Base-by-base conservation (phyloP, 1,140 invertebrate species). In the Solenopsis fugax region DNA sequence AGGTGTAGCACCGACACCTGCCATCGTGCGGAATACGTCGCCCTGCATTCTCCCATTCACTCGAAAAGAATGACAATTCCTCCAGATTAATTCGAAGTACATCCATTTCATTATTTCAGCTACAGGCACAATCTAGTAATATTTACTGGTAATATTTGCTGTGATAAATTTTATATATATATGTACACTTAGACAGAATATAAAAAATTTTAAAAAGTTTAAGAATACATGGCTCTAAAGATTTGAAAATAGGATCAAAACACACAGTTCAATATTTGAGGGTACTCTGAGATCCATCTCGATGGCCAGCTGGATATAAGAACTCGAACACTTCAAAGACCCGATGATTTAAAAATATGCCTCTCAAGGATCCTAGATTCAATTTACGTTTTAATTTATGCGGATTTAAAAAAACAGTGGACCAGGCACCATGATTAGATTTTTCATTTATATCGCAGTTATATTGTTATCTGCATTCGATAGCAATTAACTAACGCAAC, bases 1-100 rank as follows among this genome's bases (percentile, higher is more conserved):
- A 92, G 92, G 91, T 92, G 92, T 92, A 92, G 86, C 90, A 90
- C 89, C 88, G 86, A 91, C 92, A 93, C 92, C 92, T 93, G 92
- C 92, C 92, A 78, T 86, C 64, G 34, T 72, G 29, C 78, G 80
- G 34, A 50, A 84, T 73, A 84, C 48, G 77, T 80, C 62, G 62
- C 29, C 21, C 69, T 24, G 54, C 69, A 9, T 75, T 75, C 52
- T 75, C 69, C 54, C 67, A 60, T 82, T 73, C 80, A 60, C 67
- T 72, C 41, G 54, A 82, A 82, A 82, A 73, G 18, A 72, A 81
- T 37, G 50, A 72, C 58, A 82, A 48, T 73, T 82, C 72, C 54
- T 58, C 13, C 24, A 12, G 29, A 73, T 82, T 82, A 73, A 82
- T 82, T 13, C 29, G 6, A 1, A n/a, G 13, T 18, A 52, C 5